phyloP scores from a whole-genome alignment of 2,797 vertebrate genomes.

The Poeciliopsis presidionis region DNA sequence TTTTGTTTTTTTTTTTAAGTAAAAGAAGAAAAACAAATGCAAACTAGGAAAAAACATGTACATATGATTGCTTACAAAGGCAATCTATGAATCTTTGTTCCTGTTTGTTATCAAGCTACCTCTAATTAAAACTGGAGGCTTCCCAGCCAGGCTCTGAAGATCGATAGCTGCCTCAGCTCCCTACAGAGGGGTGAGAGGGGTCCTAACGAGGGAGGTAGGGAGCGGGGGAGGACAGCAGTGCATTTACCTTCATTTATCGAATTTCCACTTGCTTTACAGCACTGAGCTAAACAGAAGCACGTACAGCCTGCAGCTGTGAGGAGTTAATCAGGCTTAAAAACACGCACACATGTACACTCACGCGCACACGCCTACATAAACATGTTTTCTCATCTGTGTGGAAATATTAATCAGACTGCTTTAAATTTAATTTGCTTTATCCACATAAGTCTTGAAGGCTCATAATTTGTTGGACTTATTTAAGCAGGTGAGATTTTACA shows the following conservation, averaged over 20 bases:
- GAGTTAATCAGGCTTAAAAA: constrained; percentile 13
- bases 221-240: constrained; percentile 13
- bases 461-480: neutral
- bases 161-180: constrained; percentile 58
- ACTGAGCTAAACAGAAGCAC: constrained; percentile 58
- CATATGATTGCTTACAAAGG: neutral
- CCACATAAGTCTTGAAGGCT: neutral
- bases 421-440: constrained; percentile 12
- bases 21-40: neutral
- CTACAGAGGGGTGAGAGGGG: constrained; percentile 28
- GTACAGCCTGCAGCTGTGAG: constrained; percentile 42
- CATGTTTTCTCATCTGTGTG: neutral
- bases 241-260: constrained; percentile 60
- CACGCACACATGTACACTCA: neutral
- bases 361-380: constrained; percentile 11
- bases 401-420: constrained; percentile 3
- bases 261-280: constrained; percentile 71
- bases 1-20: neutral
- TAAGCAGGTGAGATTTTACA: neutral
- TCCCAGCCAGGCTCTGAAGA: constrained; percentile 56
- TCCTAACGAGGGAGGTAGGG: neutral
- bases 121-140: constrained; percentile 74
- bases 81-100: neutral
- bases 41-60: neutral
- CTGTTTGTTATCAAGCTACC: constrained; percentile 50